Evolutionary conservation across 2,113 vertebrate species (phyloP).

Genomic region (Mystacornis crossleyi): DNA sequence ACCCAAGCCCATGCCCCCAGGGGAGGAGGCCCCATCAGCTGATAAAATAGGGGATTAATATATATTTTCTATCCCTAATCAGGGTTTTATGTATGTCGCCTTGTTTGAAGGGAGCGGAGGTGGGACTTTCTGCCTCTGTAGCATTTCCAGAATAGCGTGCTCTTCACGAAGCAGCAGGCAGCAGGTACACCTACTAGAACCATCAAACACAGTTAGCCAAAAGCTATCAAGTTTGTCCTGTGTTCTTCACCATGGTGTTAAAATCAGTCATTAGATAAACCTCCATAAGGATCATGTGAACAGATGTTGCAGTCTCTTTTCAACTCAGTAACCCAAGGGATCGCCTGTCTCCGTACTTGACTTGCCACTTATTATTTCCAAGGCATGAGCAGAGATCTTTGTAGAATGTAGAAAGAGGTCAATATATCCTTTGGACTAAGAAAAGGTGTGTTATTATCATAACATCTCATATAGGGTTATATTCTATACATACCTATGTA

Average conservation of each 20-base stretch:
- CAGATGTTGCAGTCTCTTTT: background rate
- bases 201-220: background rate
- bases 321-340: background rate
- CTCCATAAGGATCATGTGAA: background rate
- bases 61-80: slow-evolving; percentile 9
- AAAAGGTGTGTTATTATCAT: background rate
- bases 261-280: background rate
- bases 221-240: background rate
- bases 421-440: background rate
- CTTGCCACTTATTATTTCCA: background rate
- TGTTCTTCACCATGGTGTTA: background rate
- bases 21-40: too few species aligned
- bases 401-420: background rate
- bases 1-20: too few species aligned
- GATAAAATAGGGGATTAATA: slow-evolving; percentile 25
- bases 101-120: background rate
- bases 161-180: background rate
- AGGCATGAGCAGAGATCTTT: background rate
- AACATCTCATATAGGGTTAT: background rate
- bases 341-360: background rate
- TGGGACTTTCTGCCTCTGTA: background rate
- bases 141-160: slow-evolving; percentile 2
- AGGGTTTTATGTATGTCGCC: slow-evolving; percentile 46
- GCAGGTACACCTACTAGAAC: background rate
- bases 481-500: background rate